A percentile compares a stretch with the other conserved stretches of the same genome.
These are phyloP conservation scores for Ciconia boyciana DNA, from an alignment of 2,113 vertebrate species.

Conservation along the genomic window DNA sequence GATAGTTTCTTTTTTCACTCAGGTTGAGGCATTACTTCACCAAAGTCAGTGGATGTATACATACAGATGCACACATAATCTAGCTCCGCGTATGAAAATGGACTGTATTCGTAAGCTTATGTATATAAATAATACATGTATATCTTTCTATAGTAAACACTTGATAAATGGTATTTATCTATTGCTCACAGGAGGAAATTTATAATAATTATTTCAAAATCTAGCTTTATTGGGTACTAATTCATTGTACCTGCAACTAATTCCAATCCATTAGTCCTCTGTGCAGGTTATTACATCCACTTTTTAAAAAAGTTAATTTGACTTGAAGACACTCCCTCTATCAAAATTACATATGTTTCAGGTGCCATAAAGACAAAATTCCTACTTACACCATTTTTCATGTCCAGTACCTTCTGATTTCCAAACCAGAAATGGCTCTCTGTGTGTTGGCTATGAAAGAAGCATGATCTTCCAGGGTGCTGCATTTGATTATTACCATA, in stretches of 20 bases:
- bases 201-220: background rate
- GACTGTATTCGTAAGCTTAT: background rate
- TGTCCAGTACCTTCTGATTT: background rate
- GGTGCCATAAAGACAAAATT: background rate
- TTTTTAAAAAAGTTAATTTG: background rate
- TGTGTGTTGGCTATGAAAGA: background rate
- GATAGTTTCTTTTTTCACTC: background rate
- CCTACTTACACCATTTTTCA: background rate
- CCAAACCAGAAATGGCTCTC: background rate
- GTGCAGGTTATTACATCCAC: background rate
- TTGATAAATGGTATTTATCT: slow-evolving; percentile 1
- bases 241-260: background rate
- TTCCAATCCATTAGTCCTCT: background rate
- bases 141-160: background rate
- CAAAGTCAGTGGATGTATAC: background rate
- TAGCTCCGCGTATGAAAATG: background rate
- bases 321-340: background rate
- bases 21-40: background rate
- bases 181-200: background rate
- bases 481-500: background rate
- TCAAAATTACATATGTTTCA: background rate
- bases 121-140: background rate
- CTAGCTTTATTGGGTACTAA: background rate
- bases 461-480: background rate
- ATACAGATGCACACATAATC: background rate